phyloP scores from a whole-genome alignment of 2,888 invertebrate species.

The Meganola albula region DNA sequence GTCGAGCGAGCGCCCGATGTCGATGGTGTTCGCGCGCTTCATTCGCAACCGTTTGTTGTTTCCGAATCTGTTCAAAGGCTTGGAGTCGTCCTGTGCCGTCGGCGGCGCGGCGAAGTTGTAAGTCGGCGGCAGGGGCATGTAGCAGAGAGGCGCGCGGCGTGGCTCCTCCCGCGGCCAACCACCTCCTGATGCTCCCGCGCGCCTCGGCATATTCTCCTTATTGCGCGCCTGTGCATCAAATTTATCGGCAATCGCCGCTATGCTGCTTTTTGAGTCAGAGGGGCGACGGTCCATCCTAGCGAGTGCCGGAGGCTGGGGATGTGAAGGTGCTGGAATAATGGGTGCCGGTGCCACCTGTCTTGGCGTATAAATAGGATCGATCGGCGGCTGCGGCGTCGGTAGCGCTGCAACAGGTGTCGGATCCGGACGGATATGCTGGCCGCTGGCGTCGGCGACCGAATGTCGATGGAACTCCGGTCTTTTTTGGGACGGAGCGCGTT shows the following conservation, averaged over 20 bases:
- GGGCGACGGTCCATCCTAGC: constrained; percentile 43
- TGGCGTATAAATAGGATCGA: constrained; percentile 8
- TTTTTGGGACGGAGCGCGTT: constrained; percentile 41
- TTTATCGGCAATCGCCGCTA: constrained; percentile 62
- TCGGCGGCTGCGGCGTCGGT: constrained; percentile 13
- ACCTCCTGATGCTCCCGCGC: constrained; percentile 26
- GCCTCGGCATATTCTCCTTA: constrained; percentile 30
- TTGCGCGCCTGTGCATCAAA: constrained; percentile 52
- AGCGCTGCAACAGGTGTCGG: no score
- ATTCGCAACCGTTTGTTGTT: constrained; percentile 83
- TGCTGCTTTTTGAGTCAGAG: constrained; percentile 52
- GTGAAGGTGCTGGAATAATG: background rate
- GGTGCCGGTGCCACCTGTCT: constrained; percentile 7
- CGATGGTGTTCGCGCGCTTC: constrained; percentile 93
- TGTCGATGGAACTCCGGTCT: constrained; percentile 61
- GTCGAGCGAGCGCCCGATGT: constrained; percentile 86
- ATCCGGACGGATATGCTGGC: no score
- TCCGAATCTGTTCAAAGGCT: constrained; percentile 66
- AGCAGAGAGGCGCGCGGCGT: constrained; percentile 49
- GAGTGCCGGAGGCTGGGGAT: constrained; percentile 3
- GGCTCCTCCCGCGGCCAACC: constrained; percentile 39
- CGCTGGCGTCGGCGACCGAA: constrained; percentile 51
- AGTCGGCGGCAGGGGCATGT: constrained; percentile 59
- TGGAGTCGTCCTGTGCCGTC: constrained; percentile 50
- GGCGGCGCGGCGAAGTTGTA: constrained; percentile 64